phyloP scores from a whole-genome alignment of 2,797 vertebrate species.

The Pterois miles region DNA sequence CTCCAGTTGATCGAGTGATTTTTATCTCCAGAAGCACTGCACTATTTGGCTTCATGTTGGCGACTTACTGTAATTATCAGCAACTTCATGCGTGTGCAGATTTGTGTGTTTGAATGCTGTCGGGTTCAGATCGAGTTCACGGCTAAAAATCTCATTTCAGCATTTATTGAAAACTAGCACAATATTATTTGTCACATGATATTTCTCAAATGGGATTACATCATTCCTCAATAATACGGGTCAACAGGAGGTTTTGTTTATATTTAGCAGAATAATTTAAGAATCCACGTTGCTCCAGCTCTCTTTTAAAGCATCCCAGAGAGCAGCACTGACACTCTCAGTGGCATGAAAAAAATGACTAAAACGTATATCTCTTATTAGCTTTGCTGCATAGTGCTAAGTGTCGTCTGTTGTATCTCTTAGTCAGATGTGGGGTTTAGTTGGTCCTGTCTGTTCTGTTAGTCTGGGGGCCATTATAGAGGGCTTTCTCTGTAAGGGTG shows the following conservation, averaged over 20 bases:
- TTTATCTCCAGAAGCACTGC: neutral
- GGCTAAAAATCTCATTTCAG: constrained; percentile 7
- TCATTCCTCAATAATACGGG: neutral
- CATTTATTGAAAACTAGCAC: neutral
- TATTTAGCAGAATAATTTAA: neutral
- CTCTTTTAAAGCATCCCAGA: neutral
- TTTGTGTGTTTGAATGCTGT: neutral
- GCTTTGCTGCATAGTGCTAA: neutral
- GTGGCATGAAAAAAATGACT: neutral
- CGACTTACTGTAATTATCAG: constrained; percentile 3
- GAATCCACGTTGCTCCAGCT: neutral
- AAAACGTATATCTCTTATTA: neutral
- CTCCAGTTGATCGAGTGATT: constrained; percentile 5
- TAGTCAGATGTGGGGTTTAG: neutral
- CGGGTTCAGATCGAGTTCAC: constrained; percentile 49
- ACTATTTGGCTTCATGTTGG: neutral
- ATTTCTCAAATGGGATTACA: neutral
- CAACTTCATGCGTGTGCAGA: neutral
- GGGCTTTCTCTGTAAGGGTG: too few species aligned
- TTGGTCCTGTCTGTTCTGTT: too few species aligned
- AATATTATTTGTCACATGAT: neutral
- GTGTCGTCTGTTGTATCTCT: neutral
- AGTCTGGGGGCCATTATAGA: neutral
- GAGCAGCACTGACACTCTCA: neutral
- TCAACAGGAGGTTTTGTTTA: constrained; percentile 12